Evolutionary conservation across 2,113 vertebrate species (phyloP).

Genomic region (Mastomys coucha): DNA sequence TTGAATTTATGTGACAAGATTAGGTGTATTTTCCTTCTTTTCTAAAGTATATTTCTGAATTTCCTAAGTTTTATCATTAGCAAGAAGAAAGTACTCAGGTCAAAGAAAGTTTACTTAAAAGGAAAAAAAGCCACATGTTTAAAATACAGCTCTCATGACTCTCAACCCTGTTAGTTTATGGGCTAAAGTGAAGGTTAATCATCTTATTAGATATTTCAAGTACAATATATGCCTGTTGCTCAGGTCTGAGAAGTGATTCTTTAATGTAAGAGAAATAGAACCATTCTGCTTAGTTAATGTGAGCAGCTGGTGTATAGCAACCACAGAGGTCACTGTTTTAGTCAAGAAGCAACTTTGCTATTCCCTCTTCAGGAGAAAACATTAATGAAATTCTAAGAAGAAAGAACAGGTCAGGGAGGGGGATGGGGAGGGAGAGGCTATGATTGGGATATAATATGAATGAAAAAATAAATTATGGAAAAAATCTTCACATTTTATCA

Average conservation of each 20-base stretch:
- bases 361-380: neutral
- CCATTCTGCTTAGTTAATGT: neutral
- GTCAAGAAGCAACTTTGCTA: neutral
- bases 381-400: neutral
- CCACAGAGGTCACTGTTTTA: neutral
- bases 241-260: neutral
- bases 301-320: neutral
- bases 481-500: neutral
- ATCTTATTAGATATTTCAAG: neutral
- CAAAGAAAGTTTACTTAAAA: constrained; percentile 22
- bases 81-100: neutral
- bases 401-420: too few species aligned
- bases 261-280: neutral
- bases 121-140: neutral
- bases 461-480: too few species aligned
- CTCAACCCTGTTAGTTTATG: neutral
- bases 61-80: neutral
- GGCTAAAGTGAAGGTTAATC: neutral
- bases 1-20: neutral
- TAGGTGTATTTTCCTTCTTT: neutral
- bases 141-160: neutral
- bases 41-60: neutral
- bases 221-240: neutral
- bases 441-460: too few species aligned
- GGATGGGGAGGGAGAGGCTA: too few species aligned